phyloP scores from a whole-genome alignment of 2,797 vertebrate species.

The Neosalanx taihuensis region DNA sequence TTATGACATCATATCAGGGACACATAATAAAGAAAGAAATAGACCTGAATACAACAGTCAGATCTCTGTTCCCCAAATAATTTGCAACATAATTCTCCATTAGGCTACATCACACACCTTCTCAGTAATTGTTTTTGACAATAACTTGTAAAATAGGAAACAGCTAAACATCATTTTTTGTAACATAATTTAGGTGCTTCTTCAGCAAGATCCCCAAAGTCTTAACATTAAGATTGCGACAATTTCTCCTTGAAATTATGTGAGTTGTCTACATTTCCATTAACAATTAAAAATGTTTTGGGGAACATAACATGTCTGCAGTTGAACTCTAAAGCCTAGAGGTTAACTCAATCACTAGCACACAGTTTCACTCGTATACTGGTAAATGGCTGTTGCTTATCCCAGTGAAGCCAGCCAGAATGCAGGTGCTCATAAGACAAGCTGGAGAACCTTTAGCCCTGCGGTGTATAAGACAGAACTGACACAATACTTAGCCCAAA shows the following conservation, averaged over 20 bases:
- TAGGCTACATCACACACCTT: background rate
- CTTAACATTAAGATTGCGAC: background rate
- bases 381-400: slow-evolving; percentile 52
- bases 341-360: slow-evolving; percentile 41
- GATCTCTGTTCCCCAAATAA: background rate
- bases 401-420: slow-evolving; percentile 19
- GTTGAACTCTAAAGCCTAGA: slow-evolving; percentile 32
- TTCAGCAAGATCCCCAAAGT: too few relatives aligned
- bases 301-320: slow-evolving; percentile 19
- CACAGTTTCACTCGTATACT: slow-evolving; percentile 34
- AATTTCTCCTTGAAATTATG: background rate
- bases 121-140: too few relatives aligned
- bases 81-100: background rate
- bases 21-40: slow-evolving; percentile 8
- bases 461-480: slow-evolving; percentile 14
- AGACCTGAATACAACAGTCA: too few relatives aligned
- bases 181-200: background rate
- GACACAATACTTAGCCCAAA: slow-evolving; percentile 6
- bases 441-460: slow-evolving; percentile 17
- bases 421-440: slow-evolving; percentile 33
- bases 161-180: background rate
- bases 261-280: background rate
- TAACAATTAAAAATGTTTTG: background rate
- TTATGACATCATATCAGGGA: background rate
- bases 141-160: background rate